Base-by-base conservation (phyloP, 2,888 invertebrate species). In the Neoscelio sp. region DNA sequence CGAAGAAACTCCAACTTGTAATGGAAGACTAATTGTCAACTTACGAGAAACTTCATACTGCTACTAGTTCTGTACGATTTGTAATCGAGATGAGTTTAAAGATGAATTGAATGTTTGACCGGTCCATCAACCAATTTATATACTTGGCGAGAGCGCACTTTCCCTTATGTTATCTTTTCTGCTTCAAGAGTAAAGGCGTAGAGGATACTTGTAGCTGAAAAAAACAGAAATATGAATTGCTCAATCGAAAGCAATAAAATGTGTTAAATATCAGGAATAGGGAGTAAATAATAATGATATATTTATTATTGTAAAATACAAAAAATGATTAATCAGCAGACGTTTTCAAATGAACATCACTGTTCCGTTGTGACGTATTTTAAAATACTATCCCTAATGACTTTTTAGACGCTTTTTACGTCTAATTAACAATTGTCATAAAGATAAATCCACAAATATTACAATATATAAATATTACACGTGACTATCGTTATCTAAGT, bases 21-120 rank as follows among this genome's bases (percentile, higher is more conserved):
- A n/a, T 76, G 26, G 28, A 38, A 28, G 40, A 18, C 33, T 18
- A 40, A 71, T 38, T 50, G 38, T 8, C 26, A 68, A 87, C 87
- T 89, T 83, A 89, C 89, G 81, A 89, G 62, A 83, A 86, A 88
- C 82, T 89, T 89, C 89, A 89, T 89, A 81, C 80, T 85, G 82
- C 48, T 60, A 26, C 68, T 52, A n/a, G n/a, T n/a, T n/a, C n/a
- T 42, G 40, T 44, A 60, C 40, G 77, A 76, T 65, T 80, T 60
- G 78, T 77, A 68, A 75, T 79, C 80, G 78, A 62, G 82, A 75
- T 80, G 82, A 82, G 82, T 78, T 84, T 82, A 80, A 83, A 79
- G 85, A 82, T 83, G 85, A 82, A 83, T 82, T 84, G 84, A 82
- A 84, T 82, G 76, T 80, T 80, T 52, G 70, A 50, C 30, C 54